phyloP scores from a whole-genome alignment of 2,888 invertebrate genomes.

The Phragmatobia fuliginosa region DNA sequence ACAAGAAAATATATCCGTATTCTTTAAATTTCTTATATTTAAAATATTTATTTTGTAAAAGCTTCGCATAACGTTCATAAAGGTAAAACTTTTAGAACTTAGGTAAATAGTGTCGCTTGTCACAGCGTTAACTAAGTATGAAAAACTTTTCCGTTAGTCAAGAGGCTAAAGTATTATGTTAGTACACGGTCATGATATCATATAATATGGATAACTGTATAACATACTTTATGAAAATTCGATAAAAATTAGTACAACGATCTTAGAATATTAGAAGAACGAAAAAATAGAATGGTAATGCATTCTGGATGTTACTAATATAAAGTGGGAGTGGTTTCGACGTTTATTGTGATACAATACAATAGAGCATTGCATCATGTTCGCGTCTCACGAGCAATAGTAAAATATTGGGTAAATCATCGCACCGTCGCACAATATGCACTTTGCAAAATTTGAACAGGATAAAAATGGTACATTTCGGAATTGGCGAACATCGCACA shows the following conservation, averaged over 20 bases:
- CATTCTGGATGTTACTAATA: too few species aligned
- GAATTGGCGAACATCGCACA: too few species aligned
- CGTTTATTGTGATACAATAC: too few species aligned
- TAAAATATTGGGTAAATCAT: too few species aligned
- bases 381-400: too few species aligned
- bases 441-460: too few species aligned
- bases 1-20: slow-evolving; percentile 14
- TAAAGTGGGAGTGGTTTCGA: too few species aligned
- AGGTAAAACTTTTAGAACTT: slow-evolving; percentile 32
- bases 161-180: slow-evolving; percentile 7
- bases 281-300: background rate
- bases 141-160: slow-evolving; percentile 34
- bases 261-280: background rate
- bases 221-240: background rate
- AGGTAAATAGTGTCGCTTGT: slow-evolving; percentile 29
- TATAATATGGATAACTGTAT: background rate
- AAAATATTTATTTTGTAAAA: slow-evolving; percentile 8
- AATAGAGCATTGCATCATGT: too few species aligned
- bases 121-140: slow-evolving; percentile 27
- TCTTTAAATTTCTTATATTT: too few species aligned
- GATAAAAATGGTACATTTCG: too few species aligned
- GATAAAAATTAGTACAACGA: background rate
- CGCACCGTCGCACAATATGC: too few species aligned
- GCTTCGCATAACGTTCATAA: slow-evolving; percentile 17
- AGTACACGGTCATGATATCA: background rate